Evolutionary conservation across 2,888 invertebrate species (phyloP).

Genomic region (Micoletzkya japonica): DNA sequence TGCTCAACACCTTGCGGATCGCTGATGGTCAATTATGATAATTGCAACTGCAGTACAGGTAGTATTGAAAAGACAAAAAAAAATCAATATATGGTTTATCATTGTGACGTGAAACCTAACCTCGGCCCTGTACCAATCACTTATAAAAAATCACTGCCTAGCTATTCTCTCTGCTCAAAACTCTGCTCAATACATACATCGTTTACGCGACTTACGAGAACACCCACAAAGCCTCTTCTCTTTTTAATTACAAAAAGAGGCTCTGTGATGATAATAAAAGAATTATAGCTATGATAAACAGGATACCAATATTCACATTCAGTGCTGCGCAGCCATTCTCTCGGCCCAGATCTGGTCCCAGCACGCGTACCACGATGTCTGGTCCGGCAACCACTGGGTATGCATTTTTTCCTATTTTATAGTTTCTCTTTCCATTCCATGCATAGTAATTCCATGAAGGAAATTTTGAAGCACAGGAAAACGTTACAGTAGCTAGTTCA

Average conservation of each 20-base stretch:
- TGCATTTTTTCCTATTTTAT: constrained; percentile 22
- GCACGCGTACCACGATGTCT: constrained; percentile 52
- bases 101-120: no score
- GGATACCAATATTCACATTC: constrained; percentile 26
- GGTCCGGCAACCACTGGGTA: constrained; percentile 61
- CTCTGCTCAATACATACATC: no score
- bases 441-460: background rate
- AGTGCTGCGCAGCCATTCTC: constrained; percentile 58
- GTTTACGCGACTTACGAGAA: no score
- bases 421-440: background rate
- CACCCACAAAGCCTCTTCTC: no score
- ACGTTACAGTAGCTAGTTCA: background rate
- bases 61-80: no score
- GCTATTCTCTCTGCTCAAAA: no score
- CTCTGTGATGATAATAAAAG: background rate
- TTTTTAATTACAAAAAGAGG: no score
- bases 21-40: no score
- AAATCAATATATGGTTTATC: no score
- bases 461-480: background rate
- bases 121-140: no score
- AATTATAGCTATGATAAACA: background rate
- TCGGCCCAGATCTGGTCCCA: constrained; percentile 62
- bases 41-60: no score
- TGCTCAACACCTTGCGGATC: background rate
- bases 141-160: no score